Evolutionary conservation across 2,888 invertebrate species (phyloP).

Genomic region (Phaonia tiefii): DNA sequence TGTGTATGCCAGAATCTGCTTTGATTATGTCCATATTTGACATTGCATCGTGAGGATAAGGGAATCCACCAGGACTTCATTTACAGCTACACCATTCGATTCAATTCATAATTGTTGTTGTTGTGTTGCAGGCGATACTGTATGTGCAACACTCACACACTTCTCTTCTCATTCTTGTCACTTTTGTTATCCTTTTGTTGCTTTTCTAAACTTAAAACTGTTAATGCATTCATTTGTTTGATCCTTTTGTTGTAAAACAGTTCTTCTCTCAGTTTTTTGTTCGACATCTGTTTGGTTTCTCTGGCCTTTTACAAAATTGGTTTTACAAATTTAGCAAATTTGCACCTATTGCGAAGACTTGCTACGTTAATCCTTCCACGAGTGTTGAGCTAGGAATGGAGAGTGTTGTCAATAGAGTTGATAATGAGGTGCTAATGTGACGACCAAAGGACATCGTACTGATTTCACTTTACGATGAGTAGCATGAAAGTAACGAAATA

Average conservation of each 20-base stretch:
- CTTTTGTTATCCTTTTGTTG: neutral
- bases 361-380: slow-evolving; percentile 5
- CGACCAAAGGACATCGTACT: neutral
- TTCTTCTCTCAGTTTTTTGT: neutral
- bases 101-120: slow-evolving; percentile 14
- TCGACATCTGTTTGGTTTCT: slow-evolving; percentile 21
- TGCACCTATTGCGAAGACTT: slow-evolving; percentile 22
- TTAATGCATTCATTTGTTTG: slow-evolving; percentile 33
- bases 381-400: neutral
- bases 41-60: neutral
- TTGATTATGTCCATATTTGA: slow-evolving; percentile 36
- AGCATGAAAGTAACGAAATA: too few relatives aligned
- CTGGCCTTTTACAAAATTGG: neutral
- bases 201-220: slow-evolving; percentile 30
- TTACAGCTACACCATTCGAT: neutral
- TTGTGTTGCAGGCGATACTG: neutral
- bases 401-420: slow-evolving; percentile 6
- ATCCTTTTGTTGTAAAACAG: slow-evolving; percentile 24
- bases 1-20: slow-evolving; percentile 1
- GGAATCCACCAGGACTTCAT: slow-evolving; percentile 10
- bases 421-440: slow-evolving; percentile 26
- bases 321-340: slow-evolving; percentile 15
- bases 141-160: slow-evolving; percentile 2
- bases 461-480: too few relatives aligned
- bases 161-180: neutral